phyloP scores from a whole-genome alignment of 2,113 vertebrate genomes.

The Pachypanchax playfairii region DNA sequence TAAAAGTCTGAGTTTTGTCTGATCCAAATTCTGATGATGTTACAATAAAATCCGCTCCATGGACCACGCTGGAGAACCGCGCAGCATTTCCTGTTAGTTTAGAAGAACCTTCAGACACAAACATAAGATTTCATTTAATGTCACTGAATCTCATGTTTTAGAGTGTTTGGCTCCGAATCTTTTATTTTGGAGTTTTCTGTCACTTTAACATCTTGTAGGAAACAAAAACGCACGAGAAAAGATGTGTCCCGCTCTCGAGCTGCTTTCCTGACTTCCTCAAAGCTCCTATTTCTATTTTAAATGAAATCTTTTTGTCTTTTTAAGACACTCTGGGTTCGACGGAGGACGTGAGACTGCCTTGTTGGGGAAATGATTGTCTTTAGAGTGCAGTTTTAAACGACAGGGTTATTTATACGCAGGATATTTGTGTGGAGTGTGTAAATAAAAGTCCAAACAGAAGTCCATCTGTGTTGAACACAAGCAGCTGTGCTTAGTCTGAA shows the following conservation, averaged over 20 bases:
- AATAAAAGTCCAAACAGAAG: conserved; percentile 36
- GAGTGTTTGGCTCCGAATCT: no score
- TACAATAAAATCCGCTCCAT: neutral
- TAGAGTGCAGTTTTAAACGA: conserved; percentile 45
- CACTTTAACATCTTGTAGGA: neutral
- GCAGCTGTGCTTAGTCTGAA: conserved; percentile 12
- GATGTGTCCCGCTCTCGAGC: conserved; percentile 28
- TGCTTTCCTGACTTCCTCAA: conserved; percentile 58
- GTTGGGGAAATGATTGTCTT: conserved; percentile 41
- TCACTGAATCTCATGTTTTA: no score
- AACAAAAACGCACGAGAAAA: no score
- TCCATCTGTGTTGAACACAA: neutral
- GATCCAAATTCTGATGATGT: neutral
- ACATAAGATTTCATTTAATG: no score
- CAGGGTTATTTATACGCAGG: conserved; percentile 65
- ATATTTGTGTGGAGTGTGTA: conserved; percentile 64
- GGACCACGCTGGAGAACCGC: neutral
- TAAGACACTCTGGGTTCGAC: conserved; percentile 14
- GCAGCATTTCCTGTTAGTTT: no score
- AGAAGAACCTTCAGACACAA: no score
- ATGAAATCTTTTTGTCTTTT: conserved; percentile 30
- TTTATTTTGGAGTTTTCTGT: conserved; percentile 30
- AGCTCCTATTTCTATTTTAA: conserved; percentile 36
- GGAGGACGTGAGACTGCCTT: conserved; percentile 56
- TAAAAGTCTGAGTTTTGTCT: conserved; percentile 13